Evolutionary conservation across 64 coral and sea anemone species (phyloP).

Genomic region (Montipora cactus): DNA sequence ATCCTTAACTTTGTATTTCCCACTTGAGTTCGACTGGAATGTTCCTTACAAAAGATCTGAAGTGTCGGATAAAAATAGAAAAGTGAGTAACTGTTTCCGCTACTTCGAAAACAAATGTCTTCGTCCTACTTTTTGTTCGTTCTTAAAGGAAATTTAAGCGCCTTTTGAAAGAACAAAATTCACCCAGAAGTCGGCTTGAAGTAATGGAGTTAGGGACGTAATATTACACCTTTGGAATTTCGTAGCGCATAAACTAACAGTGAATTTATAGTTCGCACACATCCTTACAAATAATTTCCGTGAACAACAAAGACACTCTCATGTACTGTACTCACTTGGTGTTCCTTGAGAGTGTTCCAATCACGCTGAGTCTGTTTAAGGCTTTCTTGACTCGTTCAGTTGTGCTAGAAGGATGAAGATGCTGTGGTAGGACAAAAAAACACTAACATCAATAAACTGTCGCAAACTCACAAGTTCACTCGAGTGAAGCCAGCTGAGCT

Average conservation of each 20-base stretch:
- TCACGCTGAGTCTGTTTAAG: conserved; percentile 45
- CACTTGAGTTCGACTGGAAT: conserved; percentile 22
- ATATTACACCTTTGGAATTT: background rate
- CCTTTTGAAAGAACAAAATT: background rate
- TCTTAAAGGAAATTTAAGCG: background rate
- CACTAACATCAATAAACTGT: background rate
- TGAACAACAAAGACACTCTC: background rate
- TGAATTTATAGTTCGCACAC: background rate
- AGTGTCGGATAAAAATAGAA: conserved; percentile 40
- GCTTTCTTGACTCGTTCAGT: conserved; percentile 69
- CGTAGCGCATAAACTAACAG: background rate
- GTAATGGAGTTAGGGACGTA: background rate
- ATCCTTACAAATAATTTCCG: background rate
- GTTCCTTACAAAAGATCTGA: background rate
- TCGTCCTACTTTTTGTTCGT: background rate
- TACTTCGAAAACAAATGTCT: background rate
- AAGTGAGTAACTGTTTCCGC: background rate
- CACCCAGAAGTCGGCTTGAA: too few relatives aligned
- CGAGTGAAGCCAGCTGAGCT: background rate
- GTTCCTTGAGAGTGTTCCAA: conserved; percentile 66
- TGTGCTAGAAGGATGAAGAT: conserved; percentile 14
- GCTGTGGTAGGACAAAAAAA: conserved; percentile 38
- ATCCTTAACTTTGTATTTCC: background rate
- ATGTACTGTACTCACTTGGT: conserved; percentile 47
- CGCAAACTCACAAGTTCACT: background rate